Base-by-base conservation (phyloP, 2,113 vertebrate genomes). In the Piaya cayana region DNA sequence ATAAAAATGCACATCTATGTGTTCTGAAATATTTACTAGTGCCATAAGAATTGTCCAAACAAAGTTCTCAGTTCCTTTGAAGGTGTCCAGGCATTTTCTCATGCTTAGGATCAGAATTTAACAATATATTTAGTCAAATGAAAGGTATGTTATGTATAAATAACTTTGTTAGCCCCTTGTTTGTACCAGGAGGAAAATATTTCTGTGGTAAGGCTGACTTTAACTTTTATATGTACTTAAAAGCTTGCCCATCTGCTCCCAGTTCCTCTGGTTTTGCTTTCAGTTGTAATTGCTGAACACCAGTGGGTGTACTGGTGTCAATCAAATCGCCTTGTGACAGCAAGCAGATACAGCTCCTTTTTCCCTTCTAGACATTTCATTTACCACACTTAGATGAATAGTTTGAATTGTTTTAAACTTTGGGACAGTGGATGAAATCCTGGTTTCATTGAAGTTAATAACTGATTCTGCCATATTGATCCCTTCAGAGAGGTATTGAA, bases 241-340 rank as follows among this genome's bases (percentile, higher is more conserved):
- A 89, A 79, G 30, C 64, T 89, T 42, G 12, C 19, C 65, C 88
- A 55, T 72, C 58, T 82, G 63, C 43, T 75, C 50, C 49, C 37
- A 55, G 56, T 34, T 22, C 23, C 76, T 55, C 63, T 71, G 80
- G 17, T 58, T 70, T 53, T 36, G 12, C 53, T 96, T 67, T 63
- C 88, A 83, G 75, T 30, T 85, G 75, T 39, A 25, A 53, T 34
- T 89, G 75, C 70, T 87, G 79, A 75, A 76, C 88, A 71, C 85
- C 60, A n/a, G 64, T 91, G 95, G 92, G 85, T 87, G 81, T 52
- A 78, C 30, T 82, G 34, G 20, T 86, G 84, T 79, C 82, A 93
- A 18, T 90, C 87, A 91, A 12, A n/a, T 2, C 0, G 2, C 60
- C 56, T 47, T 26, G 36, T 70, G 87, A 74, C 76, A 58, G 62